These are phyloP conservation scores for Aphelinus atriplicis DNA, from an alignment of 1,140 invertebrate species.

Conservation along the genomic window DNA sequence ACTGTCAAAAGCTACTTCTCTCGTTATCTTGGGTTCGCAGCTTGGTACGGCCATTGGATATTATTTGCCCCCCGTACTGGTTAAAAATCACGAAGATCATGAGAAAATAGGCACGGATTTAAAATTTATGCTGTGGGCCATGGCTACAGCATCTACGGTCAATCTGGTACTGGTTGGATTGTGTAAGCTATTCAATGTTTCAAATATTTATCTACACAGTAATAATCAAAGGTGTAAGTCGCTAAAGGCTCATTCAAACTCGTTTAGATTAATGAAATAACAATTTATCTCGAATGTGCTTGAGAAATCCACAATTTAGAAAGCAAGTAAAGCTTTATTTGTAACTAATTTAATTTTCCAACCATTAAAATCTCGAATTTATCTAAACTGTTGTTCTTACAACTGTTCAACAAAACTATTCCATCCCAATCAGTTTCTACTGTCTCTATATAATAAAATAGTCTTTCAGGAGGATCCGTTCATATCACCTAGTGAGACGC, in stretches of 20 bases:
- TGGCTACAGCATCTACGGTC: slow-evolving; percentile 68
- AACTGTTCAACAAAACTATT: no score
- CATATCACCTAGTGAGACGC: slow-evolving; percentile 65
- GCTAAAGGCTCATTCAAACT: no score
- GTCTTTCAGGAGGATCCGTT: slow-evolving; percentile 70
- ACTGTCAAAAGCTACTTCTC: slow-evolving; percentile 77
- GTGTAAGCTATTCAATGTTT: slow-evolving; percentile 62
- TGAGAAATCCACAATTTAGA: no score
- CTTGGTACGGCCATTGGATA: slow-evolving; percentile 64
- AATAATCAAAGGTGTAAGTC: no score
- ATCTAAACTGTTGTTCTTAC: no score
- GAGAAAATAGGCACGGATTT: slow-evolving; percentile 56
- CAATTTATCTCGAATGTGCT: no score
- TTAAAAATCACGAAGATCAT: slow-evolving; percentile 54
- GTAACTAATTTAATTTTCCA: no score
- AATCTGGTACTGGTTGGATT: slow-evolving; percentile 70
- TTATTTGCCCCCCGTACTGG: slow-evolving; percentile 55
- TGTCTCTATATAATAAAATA: slow-evolving; percentile 41
- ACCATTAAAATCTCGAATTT: no score
- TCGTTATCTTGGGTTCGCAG: slow-evolving; percentile 84
- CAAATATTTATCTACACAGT: no score
- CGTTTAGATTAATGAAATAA: no score
- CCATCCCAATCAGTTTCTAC: no score
- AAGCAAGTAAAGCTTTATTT: no score
- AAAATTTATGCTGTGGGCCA: slow-evolving; percentile 57